phyloP scores from a whole-genome alignment of 2,113 vertebrate species.

The Pyxicephalus adspersus region DNA sequence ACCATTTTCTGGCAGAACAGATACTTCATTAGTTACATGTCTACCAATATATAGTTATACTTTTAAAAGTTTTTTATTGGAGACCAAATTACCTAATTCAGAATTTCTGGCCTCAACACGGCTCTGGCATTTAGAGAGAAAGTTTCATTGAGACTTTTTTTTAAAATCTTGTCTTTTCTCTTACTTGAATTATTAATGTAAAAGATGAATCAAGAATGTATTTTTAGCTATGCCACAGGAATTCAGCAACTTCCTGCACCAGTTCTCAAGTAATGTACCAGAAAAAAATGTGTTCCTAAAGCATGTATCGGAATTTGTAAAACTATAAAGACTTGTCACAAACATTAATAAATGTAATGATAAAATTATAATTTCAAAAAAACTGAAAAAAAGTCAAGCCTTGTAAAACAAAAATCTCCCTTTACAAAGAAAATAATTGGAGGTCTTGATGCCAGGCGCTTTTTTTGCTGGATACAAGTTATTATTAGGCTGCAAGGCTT shows the following conservation, averaged over 20 bases:
- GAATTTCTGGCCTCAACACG: background rate
- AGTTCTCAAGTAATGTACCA: constrained; percentile 30
- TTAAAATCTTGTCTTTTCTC: constrained; percentile 3
- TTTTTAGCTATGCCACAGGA: constrained; percentile 45
- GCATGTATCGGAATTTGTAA: background rate
- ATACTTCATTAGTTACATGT: no score
- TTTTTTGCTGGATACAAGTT: no score
- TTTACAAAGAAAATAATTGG: no score
- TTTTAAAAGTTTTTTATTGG: background rate
- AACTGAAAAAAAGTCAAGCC: no score
- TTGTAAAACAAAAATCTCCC: no score
- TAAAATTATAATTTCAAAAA: no score
- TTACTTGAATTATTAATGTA: constrained; percentile 51
- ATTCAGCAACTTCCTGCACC: constrained; percentile 33
- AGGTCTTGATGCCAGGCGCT: no score
- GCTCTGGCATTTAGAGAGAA: background rate
- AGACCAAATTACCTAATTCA: background rate
- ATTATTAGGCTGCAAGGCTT: no score
- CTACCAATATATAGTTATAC: no score
- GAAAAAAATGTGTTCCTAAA: constrained; percentile 20
- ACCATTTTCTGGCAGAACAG: no score
- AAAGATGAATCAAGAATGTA: constrained; percentile 45
- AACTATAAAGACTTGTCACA: background rate
- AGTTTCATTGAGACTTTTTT: constrained; percentile 28
- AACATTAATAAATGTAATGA: no score